Evolutionary conservation across 2,113 vertebrate genomes (phyloP).

Genomic region (Pangasianodon gigas): DNA sequence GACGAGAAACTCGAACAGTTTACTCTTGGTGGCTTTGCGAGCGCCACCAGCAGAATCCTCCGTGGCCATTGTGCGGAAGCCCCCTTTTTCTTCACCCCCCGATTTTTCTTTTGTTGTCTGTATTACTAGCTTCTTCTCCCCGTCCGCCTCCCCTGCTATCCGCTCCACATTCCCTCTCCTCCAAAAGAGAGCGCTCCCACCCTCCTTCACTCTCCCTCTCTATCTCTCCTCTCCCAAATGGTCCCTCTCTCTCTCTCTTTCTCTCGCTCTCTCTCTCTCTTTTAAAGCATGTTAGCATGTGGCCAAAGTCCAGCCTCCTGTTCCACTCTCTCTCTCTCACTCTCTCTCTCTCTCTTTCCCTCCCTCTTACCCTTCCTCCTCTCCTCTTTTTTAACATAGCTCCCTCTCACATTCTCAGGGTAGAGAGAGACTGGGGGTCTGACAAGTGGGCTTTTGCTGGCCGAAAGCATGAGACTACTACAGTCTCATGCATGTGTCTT

Average conservation of each 20-base stretch:
- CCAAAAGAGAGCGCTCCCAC: conserved; percentile 47
- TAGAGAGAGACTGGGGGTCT: conserved; percentile 77
- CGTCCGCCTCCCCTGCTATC: conserved; percentile 65
- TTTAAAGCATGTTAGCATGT: conserved; percentile 51
- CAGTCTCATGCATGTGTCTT: conserved; percentile 73
- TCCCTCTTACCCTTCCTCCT: conserved; percentile 36
- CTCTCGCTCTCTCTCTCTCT: conserved; percentile 34
- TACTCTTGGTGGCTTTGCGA: conserved; percentile 99
- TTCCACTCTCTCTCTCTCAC: conserved; percentile 47
- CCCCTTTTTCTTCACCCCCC: conserved; percentile 46
- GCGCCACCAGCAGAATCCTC: conserved; percentile 95
- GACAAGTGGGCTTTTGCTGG: conserved; percentile 87
- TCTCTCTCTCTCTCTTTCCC: conserved; percentile 26
- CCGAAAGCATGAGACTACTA: conserved; percentile 59
- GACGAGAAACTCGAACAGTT: conserved; percentile 99
- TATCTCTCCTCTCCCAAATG: conserved; percentile 32
- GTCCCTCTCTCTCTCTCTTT: conserved; percentile 16
- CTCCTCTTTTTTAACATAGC: conserved; percentile 73
- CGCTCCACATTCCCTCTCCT: conserved; percentile 45
- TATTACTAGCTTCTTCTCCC: conserved; percentile 63
- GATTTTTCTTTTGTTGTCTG: conserved; percentile 71
- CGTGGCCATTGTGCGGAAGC: conserved; percentile 78
- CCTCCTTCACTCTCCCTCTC: conserved; percentile 63
- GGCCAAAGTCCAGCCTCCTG: conserved; percentile 71
- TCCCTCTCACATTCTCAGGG: conserved; percentile 73